A percentile compares a stretch with the other conserved stretches of the same genome.
phyloP scores from a whole-genome alignment of 2,113 vertebrate species.

The Gopherus flavomarginatus region DNA sequence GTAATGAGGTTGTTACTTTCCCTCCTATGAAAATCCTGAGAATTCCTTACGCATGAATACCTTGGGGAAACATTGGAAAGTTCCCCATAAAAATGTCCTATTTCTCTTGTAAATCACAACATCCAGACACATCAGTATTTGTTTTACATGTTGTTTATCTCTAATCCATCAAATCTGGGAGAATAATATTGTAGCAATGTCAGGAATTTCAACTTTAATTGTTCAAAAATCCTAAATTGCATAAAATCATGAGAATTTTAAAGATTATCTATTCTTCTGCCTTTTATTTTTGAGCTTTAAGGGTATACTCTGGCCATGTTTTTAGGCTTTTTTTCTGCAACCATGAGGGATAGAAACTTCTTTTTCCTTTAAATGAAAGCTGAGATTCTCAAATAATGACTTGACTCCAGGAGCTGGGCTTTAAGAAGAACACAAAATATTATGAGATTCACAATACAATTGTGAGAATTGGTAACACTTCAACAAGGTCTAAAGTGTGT shows the following conservation, averaged over 20 bases:
- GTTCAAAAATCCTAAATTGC: background rate
- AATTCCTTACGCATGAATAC: background rate
- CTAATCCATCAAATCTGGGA: background rate
- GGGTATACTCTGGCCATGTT: background rate
- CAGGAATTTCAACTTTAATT: background rate
- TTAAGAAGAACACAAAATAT: background rate
- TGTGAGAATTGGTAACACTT: background rate
- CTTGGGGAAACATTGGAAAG: background rate
- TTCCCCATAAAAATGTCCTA: background rate
- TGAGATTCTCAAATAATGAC: background rate
- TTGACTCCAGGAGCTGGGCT: background rate
- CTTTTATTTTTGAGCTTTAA: background rate
- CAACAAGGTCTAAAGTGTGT: background rate
- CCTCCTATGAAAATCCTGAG: no score
- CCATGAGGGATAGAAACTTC: background rate
- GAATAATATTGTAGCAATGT: background rate
- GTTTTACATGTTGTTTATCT: background rate
- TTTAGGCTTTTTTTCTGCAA: background rate
- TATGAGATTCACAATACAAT: background rate
- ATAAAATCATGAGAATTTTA: background rate
- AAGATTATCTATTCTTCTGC: background rate
- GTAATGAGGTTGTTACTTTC: background rate
- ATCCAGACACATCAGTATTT: fast-evolving
- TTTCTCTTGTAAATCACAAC: background rate
- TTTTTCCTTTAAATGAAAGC: background rate